Percentiles rank a stretch among this genome's conserved stretches.
Conservation (phyloP, 2,888 invertebrate species). For the Fragum fragum region DNA sequence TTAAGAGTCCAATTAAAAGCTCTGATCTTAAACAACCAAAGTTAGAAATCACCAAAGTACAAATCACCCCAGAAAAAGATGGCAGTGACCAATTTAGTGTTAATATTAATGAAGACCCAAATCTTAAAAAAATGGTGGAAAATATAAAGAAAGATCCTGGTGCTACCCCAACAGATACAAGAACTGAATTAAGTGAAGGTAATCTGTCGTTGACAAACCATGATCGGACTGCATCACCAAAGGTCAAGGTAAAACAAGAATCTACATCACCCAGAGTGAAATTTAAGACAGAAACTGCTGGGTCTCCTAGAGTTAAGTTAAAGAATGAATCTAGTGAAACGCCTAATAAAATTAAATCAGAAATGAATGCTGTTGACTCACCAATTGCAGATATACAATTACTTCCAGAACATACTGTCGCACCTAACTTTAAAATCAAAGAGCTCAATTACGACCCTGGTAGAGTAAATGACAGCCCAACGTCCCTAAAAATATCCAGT, state of each 20-base stretch:
- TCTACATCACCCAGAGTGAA: slow-evolving; percentile 23
- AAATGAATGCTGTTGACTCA: slow-evolving; percentile 37
- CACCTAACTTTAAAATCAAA: slow-evolving; percentile 51
- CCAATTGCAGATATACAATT: slow-evolving; percentile 46
- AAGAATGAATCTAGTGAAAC: slow-evolving; percentile 15
- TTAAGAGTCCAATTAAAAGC: slow-evolving; percentile 64
- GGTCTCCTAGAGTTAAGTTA: slow-evolving; percentile 15
- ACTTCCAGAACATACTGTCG: slow-evolving; percentile 51
- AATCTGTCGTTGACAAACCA: slow-evolving; percentile 8
- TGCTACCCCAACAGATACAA: slow-evolving; percentile 8
- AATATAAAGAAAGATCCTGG: slow-evolving; percentile 30
- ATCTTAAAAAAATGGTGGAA: slow-evolving; percentile 51
- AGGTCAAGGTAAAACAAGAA: slow-evolving; percentile 43
- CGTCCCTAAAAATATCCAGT: slow-evolving; percentile 37
- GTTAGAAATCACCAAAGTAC: slow-evolving; percentile 56
- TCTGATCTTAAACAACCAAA: slow-evolving; percentile 63
- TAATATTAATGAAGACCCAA: slow-evolving; percentile 52
- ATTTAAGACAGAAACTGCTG: slow-evolving; percentile 21
- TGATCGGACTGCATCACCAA: slow-evolving; percentile 29
- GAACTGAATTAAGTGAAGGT: slow-evolving; percentile 4
- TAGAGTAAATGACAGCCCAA: slow-evolving; percentile 35
- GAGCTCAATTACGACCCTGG: slow-evolving; percentile 54
- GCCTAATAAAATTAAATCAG: slow-evolving; percentile 26
- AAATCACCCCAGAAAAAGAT: slow-evolving; percentile 59
- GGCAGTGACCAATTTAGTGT: slow-evolving; percentile 56